Evolutionary conservation across 2,888 invertebrate species (phyloP).

Genomic region (Tiliacea citrago): DNA sequence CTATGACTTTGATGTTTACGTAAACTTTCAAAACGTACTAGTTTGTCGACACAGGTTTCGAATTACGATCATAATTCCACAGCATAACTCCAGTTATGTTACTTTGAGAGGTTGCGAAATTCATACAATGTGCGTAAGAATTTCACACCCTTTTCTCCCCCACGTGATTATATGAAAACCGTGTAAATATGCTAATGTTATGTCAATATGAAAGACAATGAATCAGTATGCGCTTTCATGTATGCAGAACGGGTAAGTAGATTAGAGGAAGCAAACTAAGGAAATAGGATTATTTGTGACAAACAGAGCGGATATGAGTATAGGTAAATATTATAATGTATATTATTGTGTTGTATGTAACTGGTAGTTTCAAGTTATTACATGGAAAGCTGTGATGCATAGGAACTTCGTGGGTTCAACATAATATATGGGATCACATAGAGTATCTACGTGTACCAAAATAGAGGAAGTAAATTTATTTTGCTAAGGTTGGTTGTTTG

Average conservation of each 20-base stretch:
- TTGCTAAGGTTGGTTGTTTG: not conserved
- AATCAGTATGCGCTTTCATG: slow-evolving; percentile 2
- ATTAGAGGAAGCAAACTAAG: slow-evolving; percentile 37
- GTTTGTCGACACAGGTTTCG: too few relatives aligned
- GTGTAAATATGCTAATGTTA: slow-evolving; percentile 15
- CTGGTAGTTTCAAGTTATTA: not conserved
- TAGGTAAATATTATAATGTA: too few relatives aligned
- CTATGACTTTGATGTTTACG: not conserved
- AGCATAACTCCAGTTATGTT: not conserved
- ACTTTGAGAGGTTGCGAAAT: not conserved
- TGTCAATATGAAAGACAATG: slow-evolving; percentile 14
- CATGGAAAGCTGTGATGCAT: slow-evolving; percentile 7
- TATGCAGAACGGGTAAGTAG: slow-evolving; percentile 17
- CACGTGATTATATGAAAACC: not conserved
- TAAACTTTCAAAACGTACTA: not conserved
- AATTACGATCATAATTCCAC: not conserved
- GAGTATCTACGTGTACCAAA: too few relatives aligned
- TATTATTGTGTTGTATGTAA: not conserved
- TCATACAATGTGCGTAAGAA: too few relatives aligned
- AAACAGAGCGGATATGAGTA: slow-evolving; percentile 17
- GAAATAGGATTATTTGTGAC: slow-evolving; percentile 41
- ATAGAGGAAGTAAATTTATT: not conserved
- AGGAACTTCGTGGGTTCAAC: too few relatives aligned
- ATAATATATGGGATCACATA: not conserved
- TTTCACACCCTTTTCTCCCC: too few relatives aligned